Percentiles rank a stretch among this genome's conserved stretches.
Evolutionary conservation across 2,113 vertebrate genomes (phyloP).

Genomic region (Psettodes erumei): DNA sequence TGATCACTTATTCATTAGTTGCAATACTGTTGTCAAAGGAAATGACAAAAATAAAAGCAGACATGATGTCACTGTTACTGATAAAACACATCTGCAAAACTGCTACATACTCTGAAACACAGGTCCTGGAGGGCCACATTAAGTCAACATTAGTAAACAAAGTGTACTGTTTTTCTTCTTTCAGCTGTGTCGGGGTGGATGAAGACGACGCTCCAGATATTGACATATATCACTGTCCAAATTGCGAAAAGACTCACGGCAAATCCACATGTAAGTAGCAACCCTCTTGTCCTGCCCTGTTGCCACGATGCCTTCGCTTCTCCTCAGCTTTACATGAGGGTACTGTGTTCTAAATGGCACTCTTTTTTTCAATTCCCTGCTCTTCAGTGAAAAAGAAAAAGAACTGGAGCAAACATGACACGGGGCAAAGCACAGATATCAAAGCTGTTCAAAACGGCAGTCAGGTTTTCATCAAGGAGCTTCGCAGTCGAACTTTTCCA

Average conservation of each 20-base stretch:
- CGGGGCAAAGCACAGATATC: slow-evolving; percentile 90
- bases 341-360: rapidly evolving
- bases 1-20: not conserved
- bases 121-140: not conserved
- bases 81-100: not conserved
- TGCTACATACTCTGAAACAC: not conserved
- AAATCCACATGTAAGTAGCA: slow-evolving; percentile 92
- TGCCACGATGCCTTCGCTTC: not conserved
- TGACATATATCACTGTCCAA: slow-evolving; percentile 98
- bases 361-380: not conserved
- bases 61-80: too few species aligned
- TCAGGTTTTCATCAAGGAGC: slow-evolving; percentile 97
- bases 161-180: slow-evolving; percentile 29
- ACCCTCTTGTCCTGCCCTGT: not conserved
- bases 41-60: not conserved
- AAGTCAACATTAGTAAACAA: not conserved
- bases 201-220: slow-evolving; percentile 98
- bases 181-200: slow-evolving; percentile 96
- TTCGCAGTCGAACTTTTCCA: slow-evolving; percentile 95
- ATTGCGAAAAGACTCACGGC: slow-evolving; percentile 96
- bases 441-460: slow-evolving; percentile 97
- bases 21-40: not conserved
- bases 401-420: slow-evolving; percentile 95
- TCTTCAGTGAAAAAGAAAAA: slow-evolving; percentile 97
- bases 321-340: not conserved